Evolutionary conservation across 2,113 vertebrate species (phyloP), one percentile per base, ranked within the genome.

Genomic region (Suncus etruscus): DNA sequence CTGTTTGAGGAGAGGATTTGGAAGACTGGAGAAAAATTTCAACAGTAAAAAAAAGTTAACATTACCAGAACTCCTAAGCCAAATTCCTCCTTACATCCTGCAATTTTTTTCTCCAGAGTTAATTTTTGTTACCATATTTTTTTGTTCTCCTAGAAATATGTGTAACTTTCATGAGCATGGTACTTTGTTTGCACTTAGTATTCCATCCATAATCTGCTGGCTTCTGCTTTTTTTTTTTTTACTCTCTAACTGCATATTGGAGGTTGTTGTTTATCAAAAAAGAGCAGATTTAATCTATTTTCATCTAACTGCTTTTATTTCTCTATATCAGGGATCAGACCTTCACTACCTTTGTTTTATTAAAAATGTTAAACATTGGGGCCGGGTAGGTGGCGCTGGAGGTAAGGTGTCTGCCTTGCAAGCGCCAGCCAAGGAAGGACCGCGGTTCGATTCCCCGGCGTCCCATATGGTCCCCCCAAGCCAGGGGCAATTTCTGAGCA

Each of bases 211-310:
- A 31, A 11, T 82, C 32, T 83, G 66, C 25, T 86, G 2, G 75
- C 63, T 25, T 51, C 8, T 70, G 4, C 6, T 66, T 66, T 73
- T 76, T 12, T 73, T 76, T 12, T 61, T 77, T 14, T 39, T 39
- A 39, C 39, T 0, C 25, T 22, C 18, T n/a, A 75, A 81, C 24
- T 86, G 25, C 20, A 45, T 86, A 51, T 91, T 69, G 0, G 50
- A 74, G 11, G 6, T 79, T 78, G 27, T 83, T 78, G 54, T 83
- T 86, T 78, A 91, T 86, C 61, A 63, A 39, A 78, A 91, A 91
- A 82, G 39, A 22, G 58, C 16, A 51, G 2, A 63, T 29, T 11
- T 68, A 78, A 45, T 16, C 22, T 4, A 73, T 39, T 77, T 51
- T 27, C 25, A 70, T 16, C 78, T 18, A 47, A 47, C 2, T 0